These are phyloP conservation scores for Protomyctophum bolini DNA, from an alignment of 2,113 vertebrate species.

Conservation along the genomic window DNA sequence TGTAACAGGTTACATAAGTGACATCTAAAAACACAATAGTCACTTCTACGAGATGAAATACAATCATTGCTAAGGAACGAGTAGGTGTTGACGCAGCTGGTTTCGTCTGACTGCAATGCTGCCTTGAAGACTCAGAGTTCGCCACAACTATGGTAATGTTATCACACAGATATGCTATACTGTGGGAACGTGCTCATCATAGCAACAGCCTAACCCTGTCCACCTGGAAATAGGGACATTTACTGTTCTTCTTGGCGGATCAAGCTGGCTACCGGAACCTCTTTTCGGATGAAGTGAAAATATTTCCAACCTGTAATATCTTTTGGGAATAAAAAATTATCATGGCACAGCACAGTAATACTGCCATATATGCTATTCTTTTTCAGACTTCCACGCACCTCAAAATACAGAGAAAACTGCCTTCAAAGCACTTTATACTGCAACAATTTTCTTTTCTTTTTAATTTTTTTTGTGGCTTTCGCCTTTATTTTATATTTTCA, in stretches of 20 bases:
- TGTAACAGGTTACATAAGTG: conserved; percentile 18
- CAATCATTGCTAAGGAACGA: conserved; percentile 41
- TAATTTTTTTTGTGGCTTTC: background rate
- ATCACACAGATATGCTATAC: conserved; percentile 52
- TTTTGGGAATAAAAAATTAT: background rate
- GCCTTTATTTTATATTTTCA: no score
- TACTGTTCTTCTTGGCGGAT: conserved; percentile 19
- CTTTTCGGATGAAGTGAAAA: conserved; percentile 9
- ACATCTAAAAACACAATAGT: conserved; percentile 31
- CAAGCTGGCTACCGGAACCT: conserved; percentile 7
- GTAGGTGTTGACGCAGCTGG: conserved; percentile 57
- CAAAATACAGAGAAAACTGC: background rate
- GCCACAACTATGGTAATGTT: conserved; percentile 34
- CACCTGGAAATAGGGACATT: conserved; percentile 12
- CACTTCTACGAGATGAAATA: conserved; percentile 43
- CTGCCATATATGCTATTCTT: background rate
- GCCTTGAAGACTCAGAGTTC: conserved; percentile 52
- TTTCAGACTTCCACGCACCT: background rate
- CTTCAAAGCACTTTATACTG: background rate
- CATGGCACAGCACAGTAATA: background rate
- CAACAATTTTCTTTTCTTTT: background rate
- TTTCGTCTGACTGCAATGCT: conserved; percentile 34
- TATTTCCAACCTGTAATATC: background rate
- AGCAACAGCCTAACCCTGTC: conserved; percentile 22
- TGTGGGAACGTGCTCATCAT: conserved; percentile 43